These are phyloP conservation scores for Atrina japonica DNA, from an alignment of 2,888 invertebrate species.

Conservation along the genomic window DNA sequence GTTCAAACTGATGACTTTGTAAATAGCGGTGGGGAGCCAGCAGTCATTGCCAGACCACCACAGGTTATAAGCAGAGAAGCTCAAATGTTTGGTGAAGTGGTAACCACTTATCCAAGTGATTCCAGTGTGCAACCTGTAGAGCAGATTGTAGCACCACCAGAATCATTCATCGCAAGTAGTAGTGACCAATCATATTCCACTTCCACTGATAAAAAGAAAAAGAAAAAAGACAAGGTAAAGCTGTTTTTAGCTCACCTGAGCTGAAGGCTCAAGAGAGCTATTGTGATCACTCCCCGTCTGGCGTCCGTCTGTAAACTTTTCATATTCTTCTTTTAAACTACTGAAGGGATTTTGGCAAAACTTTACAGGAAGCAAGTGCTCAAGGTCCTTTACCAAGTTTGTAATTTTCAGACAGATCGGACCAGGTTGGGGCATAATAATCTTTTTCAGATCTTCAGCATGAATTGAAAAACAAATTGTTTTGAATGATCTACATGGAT, in stretches of 20 bases:
- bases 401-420: too few relatives aligned
- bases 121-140: conserved; percentile 3
- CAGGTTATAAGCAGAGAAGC: conserved; percentile 25
- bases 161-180: not conserved
- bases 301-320: too few relatives aligned
- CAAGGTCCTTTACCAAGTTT: too few relatives aligned
- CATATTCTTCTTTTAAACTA: conserved; percentile 5
- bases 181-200: not conserved
- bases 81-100: not conserved
- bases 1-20: not conserved
- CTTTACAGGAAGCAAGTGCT: too few relatives aligned
- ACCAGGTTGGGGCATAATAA: too few relatives aligned
- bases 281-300: too few relatives aligned
- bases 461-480: too few relatives aligned
- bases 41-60: conserved; percentile 32
- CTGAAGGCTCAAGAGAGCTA: too few relatives aligned
- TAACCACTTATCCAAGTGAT: not conserved
- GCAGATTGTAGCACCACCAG: not conserved
- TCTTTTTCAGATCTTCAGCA: too few relatives aligned
- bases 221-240: conserved; percentile 67
- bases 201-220: conserved; percentile 54
- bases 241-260: too few relatives aligned
- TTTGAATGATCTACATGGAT: too few relatives aligned
- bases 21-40: not conserved
- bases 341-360: too few relatives aligned